These are phyloP conservation scores for Melierax canorus DNA, from an alignment of 2,113 vertebrate genomes.

Conservation along the genomic window DNA sequence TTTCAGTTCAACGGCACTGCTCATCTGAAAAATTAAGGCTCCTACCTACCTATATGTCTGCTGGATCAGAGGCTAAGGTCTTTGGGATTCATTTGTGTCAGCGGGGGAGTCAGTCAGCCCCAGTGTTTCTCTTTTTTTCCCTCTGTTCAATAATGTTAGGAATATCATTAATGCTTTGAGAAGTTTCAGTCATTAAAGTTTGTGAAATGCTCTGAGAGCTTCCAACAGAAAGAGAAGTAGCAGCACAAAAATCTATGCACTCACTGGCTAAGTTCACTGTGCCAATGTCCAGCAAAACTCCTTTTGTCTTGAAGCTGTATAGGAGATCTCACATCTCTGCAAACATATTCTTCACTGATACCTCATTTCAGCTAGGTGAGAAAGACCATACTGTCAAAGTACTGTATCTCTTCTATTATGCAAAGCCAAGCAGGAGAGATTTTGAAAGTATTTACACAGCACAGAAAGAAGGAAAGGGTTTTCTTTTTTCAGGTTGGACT, in stretches of 20 bases:
- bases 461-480: not conserved
- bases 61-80: not conserved
- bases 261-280: not conserved
- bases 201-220: not conserved
- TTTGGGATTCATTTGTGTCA: not conserved
- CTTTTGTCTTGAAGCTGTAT: not conserved
- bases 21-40: not conserved
- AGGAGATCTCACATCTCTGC: not conserved
- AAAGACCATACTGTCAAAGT: not conserved
- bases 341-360: not conserved
- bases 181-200: not conserved
- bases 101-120: not conserved
- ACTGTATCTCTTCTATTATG: not conserved
- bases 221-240: not conserved
- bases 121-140: not conserved
- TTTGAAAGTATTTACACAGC: not conserved
- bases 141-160: not conserved
- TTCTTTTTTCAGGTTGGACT: not conserved
- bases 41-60: not conserved
- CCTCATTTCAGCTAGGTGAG: not conserved
- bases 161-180: not conserved
- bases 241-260: not conserved
- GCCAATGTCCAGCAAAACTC: not conserved
- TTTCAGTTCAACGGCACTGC: not conserved
- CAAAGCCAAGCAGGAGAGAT: not conserved